These are phyloP conservation scores for Psilopsiagon aymara DNA, from an alignment of 2,113 vertebrate species.

Conservation along the genomic window DNA sequence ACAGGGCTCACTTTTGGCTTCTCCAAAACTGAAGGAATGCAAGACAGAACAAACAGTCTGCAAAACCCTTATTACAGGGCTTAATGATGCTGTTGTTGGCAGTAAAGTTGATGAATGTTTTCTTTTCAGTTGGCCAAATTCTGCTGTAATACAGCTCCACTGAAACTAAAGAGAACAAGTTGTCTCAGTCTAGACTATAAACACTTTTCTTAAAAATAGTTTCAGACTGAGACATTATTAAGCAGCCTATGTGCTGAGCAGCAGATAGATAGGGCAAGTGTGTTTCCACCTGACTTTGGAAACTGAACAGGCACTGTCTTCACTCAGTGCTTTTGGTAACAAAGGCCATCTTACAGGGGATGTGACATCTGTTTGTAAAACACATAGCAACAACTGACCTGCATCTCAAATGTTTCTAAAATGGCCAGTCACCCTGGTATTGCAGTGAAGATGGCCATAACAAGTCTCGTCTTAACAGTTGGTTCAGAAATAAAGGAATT, in stretches of 20 bases:
- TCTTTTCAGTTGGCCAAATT: neutral
- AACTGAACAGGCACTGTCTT: neutral
- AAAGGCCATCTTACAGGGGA: neutral
- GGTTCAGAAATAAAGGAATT: neutral
- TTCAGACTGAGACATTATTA: neutral
- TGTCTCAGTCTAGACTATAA: neutral
- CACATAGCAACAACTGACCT: neutral
- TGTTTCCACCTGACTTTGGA: neutral
- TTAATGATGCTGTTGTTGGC: slow-evolving; percentile 14
- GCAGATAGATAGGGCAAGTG: neutral
- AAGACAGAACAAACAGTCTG: neutral
- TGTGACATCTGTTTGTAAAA: neutral
- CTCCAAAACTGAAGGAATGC: neutral
- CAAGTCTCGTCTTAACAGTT: neutral
- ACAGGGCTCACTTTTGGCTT: neutral
- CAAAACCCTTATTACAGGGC: neutral
- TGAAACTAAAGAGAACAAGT: neutral
- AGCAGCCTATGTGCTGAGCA: neutral
- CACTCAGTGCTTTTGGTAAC: neutral
- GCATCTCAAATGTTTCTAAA: neutral
- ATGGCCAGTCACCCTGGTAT: neutral
- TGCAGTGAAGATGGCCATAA: neutral
- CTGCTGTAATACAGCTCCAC: neutral
- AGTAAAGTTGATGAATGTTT: slow-evolving; percentile 16
- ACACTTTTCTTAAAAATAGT: neutral